These are phyloP conservation scores for Polymixis flavicincta DNA, from an alignment of 2,888 invertebrate genomes.

Conservation along the genomic window DNA sequence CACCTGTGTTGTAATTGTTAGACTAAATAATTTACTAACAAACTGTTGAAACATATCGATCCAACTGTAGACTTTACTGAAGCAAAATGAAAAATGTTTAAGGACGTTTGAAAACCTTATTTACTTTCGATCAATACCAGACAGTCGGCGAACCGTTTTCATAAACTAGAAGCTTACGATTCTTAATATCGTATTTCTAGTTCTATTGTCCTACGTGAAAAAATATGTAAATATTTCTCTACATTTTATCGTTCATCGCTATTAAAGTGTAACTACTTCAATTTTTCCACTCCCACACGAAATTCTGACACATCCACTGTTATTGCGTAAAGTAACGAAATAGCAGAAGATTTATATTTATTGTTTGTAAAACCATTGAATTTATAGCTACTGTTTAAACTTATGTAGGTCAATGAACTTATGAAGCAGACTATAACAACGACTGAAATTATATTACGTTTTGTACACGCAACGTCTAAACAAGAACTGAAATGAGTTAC, in stretches of 20 bases:
- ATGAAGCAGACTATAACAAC: constrained; percentile 31
- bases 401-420: constrained; percentile 66
- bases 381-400: constrained; percentile 53
- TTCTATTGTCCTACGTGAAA: constrained; percentile 2
- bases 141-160: neutral
- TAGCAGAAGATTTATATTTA: constrained; percentile 62
- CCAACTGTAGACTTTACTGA: neutral
- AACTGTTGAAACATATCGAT: no score
- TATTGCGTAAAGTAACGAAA: constrained; percentile 62
- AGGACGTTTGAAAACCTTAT: neutral
- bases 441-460: constrained; percentile 54
- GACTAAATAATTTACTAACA: no score
- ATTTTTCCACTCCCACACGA: constrained; percentile 42
- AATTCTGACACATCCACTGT: constrained; percentile 41
- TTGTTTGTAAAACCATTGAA: constrained; percentile 56
- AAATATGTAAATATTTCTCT: constrained; percentile 35
- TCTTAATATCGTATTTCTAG: neutral
- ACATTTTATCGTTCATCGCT: constrained; percentile 13
- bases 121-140: constrained; percentile 19
- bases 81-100: neutral
- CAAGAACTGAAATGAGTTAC: constrained; percentile 41
- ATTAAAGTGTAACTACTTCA: constrained; percentile 10
- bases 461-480: constrained; percentile 53
- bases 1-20: constrained; percentile 19
- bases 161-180: neutral